These are phyloP conservation scores for Alca torda DNA, from an alignment of 2,797 vertebrate species.

Conservation along the genomic window DNA sequence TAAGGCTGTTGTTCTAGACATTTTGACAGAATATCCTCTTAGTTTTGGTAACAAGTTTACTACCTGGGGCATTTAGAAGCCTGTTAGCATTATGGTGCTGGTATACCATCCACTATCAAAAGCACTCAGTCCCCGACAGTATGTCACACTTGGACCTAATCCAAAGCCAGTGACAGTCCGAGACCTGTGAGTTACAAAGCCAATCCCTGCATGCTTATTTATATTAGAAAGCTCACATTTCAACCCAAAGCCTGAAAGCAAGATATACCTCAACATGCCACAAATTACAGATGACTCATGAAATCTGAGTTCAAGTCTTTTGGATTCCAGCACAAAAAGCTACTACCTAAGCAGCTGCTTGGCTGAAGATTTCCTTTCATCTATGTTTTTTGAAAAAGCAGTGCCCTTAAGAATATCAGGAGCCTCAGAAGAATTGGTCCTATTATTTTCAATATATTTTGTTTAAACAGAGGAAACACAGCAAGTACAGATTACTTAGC, in stretches of 20 bases:
- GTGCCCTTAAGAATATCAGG: not conserved
- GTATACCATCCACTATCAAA: not conserved
- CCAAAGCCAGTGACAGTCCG: slow-evolving; percentile 21
- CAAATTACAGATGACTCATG: not conserved
- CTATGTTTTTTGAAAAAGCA: not conserved
- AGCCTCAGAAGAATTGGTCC: not conserved
- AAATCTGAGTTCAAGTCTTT: not conserved
- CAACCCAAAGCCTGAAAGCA: slow-evolving; percentile 7
- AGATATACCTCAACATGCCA: slow-evolving; percentile 18
- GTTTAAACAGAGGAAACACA: not conserved
- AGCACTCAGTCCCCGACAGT: not conserved
- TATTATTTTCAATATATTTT: not conserved
- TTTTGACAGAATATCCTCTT: not conserved
- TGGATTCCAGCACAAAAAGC: not conserved
- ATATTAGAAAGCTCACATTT: slow-evolving; percentile 35
- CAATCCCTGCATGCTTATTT: not conserved
- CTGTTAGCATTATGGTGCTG: not conserved
- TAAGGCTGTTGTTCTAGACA: not conserved
- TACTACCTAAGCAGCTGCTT: not conserved
- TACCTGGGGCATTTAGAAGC: not conserved
- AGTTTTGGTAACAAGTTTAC: not conserved
- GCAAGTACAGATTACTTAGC: not conserved
- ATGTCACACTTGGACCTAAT: slow-evolving; percentile 39
- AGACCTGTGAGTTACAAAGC: slow-evolving; percentile 19
- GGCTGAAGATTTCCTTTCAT: not conserved